Conservation (phyloP, 2,888 invertebrate genomes). For the Dascillus cervinus region DNA sequence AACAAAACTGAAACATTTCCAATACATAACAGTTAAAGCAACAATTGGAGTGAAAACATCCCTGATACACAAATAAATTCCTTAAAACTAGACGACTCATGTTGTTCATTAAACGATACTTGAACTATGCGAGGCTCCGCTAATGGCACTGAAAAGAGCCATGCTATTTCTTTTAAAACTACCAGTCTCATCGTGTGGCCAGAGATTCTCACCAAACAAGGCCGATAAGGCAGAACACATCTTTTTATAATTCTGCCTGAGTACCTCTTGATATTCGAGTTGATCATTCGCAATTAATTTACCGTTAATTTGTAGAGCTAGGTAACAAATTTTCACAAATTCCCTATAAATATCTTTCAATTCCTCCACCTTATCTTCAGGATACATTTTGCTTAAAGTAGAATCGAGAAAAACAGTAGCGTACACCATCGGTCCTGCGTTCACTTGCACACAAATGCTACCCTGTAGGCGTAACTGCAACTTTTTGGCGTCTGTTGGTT, state of each 20-base stretch:
- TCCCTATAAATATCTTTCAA: slow-evolving; percentile 85
- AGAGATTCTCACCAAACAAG: slow-evolving; percentile 66
- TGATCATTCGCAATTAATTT: slow-evolving; percentile 84
- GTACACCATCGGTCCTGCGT: slow-evolving; percentile 93
- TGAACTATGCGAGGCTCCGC: slow-evolving; percentile 71
- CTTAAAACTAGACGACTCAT: no score
- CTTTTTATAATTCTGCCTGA: slow-evolving; percentile 80
- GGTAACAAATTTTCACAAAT: slow-evolving; percentile 84
- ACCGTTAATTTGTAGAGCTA: slow-evolving; percentile 83
- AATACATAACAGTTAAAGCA: no score
- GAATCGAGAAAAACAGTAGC: slow-evolving; percentile 87
- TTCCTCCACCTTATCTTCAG: slow-evolving; percentile 76
- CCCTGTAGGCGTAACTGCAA: slow-evolving; percentile 82
- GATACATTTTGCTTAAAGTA: slow-evolving; percentile 61
- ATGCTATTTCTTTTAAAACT: slow-evolving; percentile 67
- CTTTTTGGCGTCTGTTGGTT: slow-evolving; percentile 85
- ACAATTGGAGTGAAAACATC: no score
- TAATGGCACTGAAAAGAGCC: slow-evolving; percentile 71
- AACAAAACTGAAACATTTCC: no score
- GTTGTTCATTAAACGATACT: slow-evolving; percentile 76
- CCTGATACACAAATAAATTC: no score
- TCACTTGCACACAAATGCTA: slow-evolving; percentile 83
- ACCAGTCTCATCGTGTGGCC: slow-evolving; percentile 52
- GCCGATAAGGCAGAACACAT: slow-evolving; percentile 69
- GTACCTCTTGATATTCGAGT: slow-evolving; percentile 83